Percentiles rank a stretch among this genome's conserved stretches.
Conservation (phyloP, 1,140 invertebrate genomes). For the Pseudomyrmex concolor region DNA sequence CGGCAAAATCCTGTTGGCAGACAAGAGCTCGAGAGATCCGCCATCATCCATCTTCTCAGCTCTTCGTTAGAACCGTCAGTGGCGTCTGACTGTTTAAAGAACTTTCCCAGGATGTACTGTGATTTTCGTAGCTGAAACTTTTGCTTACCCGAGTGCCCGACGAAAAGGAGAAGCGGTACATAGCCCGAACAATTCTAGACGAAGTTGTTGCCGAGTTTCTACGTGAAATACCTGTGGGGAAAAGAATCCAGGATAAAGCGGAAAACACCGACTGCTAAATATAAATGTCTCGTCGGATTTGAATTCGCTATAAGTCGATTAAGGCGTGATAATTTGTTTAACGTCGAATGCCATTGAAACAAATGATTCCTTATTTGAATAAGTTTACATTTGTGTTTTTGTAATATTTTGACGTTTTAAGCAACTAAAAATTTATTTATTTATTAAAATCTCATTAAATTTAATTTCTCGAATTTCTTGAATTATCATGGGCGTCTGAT, state of each 20-base stretch:
- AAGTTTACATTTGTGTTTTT: too few species aligned
- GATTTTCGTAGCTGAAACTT: conserved; percentile 60
- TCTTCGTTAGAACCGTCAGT: conserved; percentile 64
- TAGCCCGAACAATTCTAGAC: conserved; percentile 57
- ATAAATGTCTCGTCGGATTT: conserved; percentile 52
- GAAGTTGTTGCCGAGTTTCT: conserved; percentile 48
- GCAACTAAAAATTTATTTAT: too few species aligned
- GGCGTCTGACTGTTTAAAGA: conserved; percentile 65
- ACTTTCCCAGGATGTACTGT: conserved; percentile 57
- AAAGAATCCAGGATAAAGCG: conserved; percentile 39
- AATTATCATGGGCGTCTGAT: too few species aligned
- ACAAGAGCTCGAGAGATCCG: conserved; percentile 59
- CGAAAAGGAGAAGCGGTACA: conserved; percentile 55
- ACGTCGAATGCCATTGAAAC: not conserved
- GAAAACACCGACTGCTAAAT: conserved; percentile 43
- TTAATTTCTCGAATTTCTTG: too few species aligned
- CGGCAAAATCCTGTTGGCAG: conserved; percentile 61
- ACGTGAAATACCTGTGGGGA: conserved; percentile 51
- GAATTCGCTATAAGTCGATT: conserved; percentile 27
- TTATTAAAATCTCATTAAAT: too few species aligned
- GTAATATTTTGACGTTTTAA: too few species aligned
- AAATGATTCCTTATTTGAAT: not conserved
- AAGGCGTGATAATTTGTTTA: conserved; percentile 27
- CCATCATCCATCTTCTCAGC: conserved; percentile 62
- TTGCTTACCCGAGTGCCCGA: conserved; percentile 53